phyloP scores from a whole-genome alignment of 1,140 invertebrate species.

The Trichonephila clavata region DNA sequence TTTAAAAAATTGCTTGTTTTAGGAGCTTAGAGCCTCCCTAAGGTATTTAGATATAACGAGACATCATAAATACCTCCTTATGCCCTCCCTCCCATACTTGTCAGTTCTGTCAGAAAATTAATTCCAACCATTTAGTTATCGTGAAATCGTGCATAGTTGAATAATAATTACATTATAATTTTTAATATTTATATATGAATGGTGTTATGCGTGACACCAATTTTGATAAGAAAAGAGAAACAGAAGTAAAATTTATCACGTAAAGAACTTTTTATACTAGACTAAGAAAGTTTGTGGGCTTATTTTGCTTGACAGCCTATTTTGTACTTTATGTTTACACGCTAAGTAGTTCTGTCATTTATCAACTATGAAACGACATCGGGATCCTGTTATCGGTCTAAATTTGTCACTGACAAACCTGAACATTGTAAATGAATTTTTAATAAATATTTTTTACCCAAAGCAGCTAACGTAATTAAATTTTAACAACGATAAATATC shows the following conservation, averaged over 20 bases:
- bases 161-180: constrained; percentile 14
- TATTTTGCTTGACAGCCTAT: background rate
- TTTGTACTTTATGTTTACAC: background rate
- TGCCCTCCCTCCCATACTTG: background rate
- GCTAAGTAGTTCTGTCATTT: no score
- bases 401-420: no score
- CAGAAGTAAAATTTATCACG: background rate
- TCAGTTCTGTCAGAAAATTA: background rate
- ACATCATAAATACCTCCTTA: background rate
- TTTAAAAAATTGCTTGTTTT: background rate
- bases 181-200: background rate
- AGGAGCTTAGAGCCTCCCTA: background rate
- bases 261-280: background rate
- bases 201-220: background rate
- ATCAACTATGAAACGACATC: no score
- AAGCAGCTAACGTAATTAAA: no score
- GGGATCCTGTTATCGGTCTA: no score
- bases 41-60: background rate
- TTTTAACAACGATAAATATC: no score
- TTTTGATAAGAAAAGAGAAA: background rate
- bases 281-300: background rate
- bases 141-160: background rate
- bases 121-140: constrained; percentile 1
- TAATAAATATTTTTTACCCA: no score
- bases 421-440: no score